Conservation (phyloP, 2,888 invertebrate genomes). For the Augiades crinisus region DNA sequence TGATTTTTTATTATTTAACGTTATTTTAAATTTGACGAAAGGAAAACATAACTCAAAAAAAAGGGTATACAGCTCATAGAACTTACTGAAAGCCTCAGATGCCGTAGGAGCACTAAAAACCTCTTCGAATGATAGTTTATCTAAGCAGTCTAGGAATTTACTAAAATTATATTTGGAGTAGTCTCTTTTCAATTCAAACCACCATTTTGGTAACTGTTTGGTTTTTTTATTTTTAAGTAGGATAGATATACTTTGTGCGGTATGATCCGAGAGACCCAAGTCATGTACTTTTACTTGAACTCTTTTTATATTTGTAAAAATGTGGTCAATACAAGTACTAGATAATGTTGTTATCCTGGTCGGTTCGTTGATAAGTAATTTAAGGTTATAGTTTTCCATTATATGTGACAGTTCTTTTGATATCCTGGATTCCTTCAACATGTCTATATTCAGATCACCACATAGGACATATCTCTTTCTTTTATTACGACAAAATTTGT, state of each 20-base stretch:
- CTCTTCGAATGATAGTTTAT: neutral
- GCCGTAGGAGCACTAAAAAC: neutral
- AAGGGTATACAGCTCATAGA: neutral
- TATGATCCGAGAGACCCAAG: neutral
- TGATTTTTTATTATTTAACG: too few species aligned
- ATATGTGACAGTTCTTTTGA: neutral
- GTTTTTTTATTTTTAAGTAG: neutral
- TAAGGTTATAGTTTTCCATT: neutral
- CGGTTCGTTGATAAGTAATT: neutral
- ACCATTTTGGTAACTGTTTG: neutral
- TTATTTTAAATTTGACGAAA: neutral
- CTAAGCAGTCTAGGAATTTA: neutral
- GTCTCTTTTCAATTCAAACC: neutral
- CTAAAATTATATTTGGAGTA: neutral
- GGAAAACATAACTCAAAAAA: neutral
- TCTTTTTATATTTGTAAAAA: neutral
- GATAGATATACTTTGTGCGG: slow-evolving; percentile 5
- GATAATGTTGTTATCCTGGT: neutral
- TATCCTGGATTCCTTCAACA: neutral
- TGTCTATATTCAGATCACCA: neutral
- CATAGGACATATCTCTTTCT: neutral
- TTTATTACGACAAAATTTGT: neutral
- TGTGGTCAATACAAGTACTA: neutral
- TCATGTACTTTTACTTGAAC: neutral
- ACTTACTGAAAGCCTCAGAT: neutral